phyloP scores from a whole-genome alignment of 1,140 invertebrate species.

The Nasonia giraulti region DNA sequence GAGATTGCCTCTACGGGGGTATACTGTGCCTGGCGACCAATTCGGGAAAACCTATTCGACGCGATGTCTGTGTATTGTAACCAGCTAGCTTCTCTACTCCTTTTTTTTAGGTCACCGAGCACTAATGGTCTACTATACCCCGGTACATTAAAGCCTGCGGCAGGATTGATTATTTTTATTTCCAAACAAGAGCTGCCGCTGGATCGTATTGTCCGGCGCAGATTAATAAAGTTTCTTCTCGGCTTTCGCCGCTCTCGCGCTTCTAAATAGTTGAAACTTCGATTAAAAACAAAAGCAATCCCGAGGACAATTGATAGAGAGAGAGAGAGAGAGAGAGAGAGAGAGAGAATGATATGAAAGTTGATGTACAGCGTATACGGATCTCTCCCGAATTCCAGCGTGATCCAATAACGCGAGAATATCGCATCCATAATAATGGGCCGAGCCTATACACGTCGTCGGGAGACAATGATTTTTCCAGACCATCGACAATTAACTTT shows the following conservation, averaged over 20 bases:
- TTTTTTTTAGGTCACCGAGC: not conserved
- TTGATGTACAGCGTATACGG: no score
- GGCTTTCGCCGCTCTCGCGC: not conserved
- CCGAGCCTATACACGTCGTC: not conserved
- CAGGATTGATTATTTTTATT: not conserved
- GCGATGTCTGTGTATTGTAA: constrained; percentile 48
- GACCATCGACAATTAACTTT: constrained; percentile 52
- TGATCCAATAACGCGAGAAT: not conserved
- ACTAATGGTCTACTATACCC: constrained; percentile 20
- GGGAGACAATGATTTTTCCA: constrained; percentile 45
- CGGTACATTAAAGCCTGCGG: not conserved
- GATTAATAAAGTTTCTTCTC: not conserved
- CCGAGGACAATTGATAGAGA: not conserved
- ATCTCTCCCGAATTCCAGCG: no score
- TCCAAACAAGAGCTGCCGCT: not conserved
- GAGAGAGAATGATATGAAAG: not conserved
- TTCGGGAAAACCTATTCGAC: constrained; percentile 58
- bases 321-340: not conserved
- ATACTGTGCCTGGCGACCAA: constrained; percentile 53
- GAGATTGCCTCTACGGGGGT: constrained; percentile 57
- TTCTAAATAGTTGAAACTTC: not conserved
- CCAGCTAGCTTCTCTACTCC: not conserved
- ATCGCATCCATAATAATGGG: constrained; percentile 14
- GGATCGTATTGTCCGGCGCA: not conserved
- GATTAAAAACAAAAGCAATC: not conserved